Base-by-base conservation (phyloP, 2,797 vertebrate genomes). In the Melopsittacus undulatus region DNA sequence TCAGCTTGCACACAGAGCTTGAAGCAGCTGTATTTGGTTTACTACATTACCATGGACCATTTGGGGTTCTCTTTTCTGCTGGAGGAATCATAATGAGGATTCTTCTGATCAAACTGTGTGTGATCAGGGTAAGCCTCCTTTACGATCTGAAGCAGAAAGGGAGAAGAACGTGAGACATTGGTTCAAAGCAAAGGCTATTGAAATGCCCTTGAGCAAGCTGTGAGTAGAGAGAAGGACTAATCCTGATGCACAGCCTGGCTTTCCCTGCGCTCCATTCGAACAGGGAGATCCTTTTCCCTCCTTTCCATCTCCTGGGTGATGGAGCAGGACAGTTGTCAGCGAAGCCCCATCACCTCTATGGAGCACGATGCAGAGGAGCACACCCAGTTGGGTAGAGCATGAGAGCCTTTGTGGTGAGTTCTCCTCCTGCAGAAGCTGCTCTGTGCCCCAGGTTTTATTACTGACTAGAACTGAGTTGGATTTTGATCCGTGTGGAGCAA, bases 71-170 rank as follows among this genome's bases (percentile, higher is more conserved):
- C 98, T 48, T 98, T 95, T 96, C 98, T 99, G 98, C 99, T 99
- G 96, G 97, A 98, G 22, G 98, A 96, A 80, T 99, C 99, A n/a
- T 98, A 99, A 83, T 99, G 98, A 45, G 98, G 98, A 72, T 98
- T 98, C 78, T 98, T 99, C 96, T 98, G 98, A 95, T 99, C 99
- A 98, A 99, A 99, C 96, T 99, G 99, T n/a, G 99, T 99, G 96
- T 99, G 98, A 96, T 99, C 99, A 90, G 98, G 98, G 51, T 99
- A 99, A 0, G 99, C 98, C 95, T 99, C 99, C 97, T 99, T 99
- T 61, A 99, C 99, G 2, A 99, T 98, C 99, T 99, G 87, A 34
- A 97, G 92, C 30, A 96, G 83, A 95, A 85, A 24, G 61, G 57
- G 91, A 94, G 74, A 79, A 61, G 67, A 66, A 43, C 1, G 13